Base-by-base conservation (phyloP, 1,140 invertebrate genomes). In the Parapsyche elsis region DNA sequence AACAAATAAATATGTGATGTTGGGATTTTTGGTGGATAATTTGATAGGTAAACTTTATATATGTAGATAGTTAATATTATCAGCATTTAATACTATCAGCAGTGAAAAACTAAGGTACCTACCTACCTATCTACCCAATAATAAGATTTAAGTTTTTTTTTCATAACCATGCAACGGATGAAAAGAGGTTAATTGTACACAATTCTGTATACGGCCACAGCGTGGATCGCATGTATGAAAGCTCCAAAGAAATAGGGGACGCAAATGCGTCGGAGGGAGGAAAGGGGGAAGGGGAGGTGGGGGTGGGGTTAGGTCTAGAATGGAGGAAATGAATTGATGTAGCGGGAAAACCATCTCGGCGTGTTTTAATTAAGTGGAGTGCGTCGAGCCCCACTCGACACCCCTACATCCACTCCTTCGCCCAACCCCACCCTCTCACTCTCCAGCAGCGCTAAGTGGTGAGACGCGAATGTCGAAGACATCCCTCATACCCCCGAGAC, bases 351-450 rank as follows among this genome's bases (percentile, higher is more conserved):
- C 59, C 57, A 77, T 7, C 59, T 19, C 75, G 75, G 46, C 75
- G 75, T 49, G 30, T 77, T 77, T 77, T 77, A 77, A 77, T 77
- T 77, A 77, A 77, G 75, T 64, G 57, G 57, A 77, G 75, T 77
- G 75, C 75, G 75, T 77, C 75, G 75, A 24, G 53, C 16, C 23
- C 53, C 23, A 75, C 45, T 57, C 57, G 14, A 77, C 53, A 16
- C 53, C 75, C 19, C 53, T 23, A 38, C 9, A 74, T 16, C 71
- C n/a, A 74, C 9, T 46, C 12, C 24, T 5, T 19, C 5, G 7
- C 67, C 7, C 71, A 38, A 53, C 44, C 19, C 19, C 1, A 16
- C 30, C 5, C 38, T 7, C 2, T 19, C 14, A 53, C 30, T 38
- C 49, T 53, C 16, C 49, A 53, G 49, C 49, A 16, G 16, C 61